Evolutionary conservation across 2,797 vertebrate genomes (phyloP).

Genomic region (Xerus rutilus): DNA sequence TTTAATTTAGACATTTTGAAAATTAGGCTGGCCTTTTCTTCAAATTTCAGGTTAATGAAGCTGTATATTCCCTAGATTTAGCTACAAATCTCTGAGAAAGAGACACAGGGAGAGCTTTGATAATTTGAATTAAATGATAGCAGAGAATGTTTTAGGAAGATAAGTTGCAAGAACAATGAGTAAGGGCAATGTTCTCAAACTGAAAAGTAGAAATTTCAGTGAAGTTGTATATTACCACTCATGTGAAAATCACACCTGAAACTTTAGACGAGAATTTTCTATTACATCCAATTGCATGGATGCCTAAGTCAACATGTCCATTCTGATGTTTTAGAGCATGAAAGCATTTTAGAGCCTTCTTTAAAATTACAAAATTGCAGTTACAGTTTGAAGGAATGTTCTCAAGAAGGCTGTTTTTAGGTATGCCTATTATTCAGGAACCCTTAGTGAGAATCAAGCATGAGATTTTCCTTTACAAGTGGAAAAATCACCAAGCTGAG

Average conservation of each 20-base stretch:
- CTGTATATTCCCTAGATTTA: not conserved
- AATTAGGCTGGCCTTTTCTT: not conserved
- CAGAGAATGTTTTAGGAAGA: not conserved
- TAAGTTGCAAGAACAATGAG: not conserved
- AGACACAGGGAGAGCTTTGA: not conserved
- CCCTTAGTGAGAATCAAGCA: not conserved
- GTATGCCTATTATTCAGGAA: not conserved
- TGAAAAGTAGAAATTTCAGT: conserved; percentile 28
- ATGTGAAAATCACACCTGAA: not conserved
- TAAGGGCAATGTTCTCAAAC: not conserved
- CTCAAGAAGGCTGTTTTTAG: not conserved
- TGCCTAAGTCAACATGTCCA: not conserved
- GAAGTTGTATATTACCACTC: not conserved
- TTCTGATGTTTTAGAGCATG: conserved; percentile 1
- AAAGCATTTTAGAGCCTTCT: not conserved
- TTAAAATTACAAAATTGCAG: not conserved
- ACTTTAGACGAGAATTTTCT: not conserved
- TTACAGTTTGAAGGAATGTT: not conserved
- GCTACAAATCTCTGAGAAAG: conserved; percentile 13
- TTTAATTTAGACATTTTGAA: conserved; percentile 32
- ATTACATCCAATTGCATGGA: not conserved
- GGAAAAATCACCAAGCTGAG: not conserved
- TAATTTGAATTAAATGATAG: conserved; percentile 8
- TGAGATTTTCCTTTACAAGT: not conserved
- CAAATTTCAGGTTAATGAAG: not conserved